Percentiles rank a stretch among this genome's conserved stretches.
These are phyloP conservation scores for Lophius americanus DNA, from an alignment of 2,797 vertebrate genomes.

Conservation along the genomic window DNA sequence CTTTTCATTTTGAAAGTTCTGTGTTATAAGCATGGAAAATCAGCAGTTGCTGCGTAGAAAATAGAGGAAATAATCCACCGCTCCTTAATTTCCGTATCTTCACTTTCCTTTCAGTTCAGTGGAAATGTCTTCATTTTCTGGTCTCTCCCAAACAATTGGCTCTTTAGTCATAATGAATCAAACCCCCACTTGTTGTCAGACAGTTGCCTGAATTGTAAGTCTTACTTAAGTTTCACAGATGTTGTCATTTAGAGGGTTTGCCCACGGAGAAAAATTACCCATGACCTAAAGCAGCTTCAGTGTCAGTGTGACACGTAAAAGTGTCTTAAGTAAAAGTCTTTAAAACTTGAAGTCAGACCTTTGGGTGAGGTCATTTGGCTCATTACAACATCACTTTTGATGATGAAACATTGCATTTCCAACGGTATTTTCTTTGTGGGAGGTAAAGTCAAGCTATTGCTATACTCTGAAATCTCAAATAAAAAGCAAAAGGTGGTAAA, in stretches of 20 bases:
- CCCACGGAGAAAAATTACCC: conserved; percentile 24
- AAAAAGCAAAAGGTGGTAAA: not conserved
- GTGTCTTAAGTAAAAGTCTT: not conserved
- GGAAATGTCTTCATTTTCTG: not conserved
- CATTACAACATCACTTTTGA: not conserved
- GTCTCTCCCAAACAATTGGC: not conserved
- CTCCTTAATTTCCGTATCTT: too few species aligned
- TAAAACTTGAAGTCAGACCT: not conserved
- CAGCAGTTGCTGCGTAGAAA: conserved; percentile 2
- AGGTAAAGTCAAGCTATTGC: not conserved
- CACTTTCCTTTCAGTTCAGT: not conserved
- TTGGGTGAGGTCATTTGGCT: too few species aligned
- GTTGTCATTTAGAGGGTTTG: conserved; percentile 8
- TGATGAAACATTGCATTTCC: not conserved
- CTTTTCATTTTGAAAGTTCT: not conserved
- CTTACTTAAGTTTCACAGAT: conserved; percentile 26
- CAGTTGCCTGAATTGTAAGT: conserved; percentile 43
- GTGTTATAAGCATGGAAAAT: not conserved
- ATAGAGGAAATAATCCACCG: conserved; percentile 5
- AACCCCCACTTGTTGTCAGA: conserved; percentile 17
- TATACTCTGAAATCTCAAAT: not conserved
- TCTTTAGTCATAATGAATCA: not conserved
- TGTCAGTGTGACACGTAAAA: not conserved
- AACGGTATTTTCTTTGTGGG: not conserved
- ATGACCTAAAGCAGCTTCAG: not conserved